phyloP scores from a whole-genome alignment of 2,888 invertebrate species.

The Agonopterix heracliana region DNA sequence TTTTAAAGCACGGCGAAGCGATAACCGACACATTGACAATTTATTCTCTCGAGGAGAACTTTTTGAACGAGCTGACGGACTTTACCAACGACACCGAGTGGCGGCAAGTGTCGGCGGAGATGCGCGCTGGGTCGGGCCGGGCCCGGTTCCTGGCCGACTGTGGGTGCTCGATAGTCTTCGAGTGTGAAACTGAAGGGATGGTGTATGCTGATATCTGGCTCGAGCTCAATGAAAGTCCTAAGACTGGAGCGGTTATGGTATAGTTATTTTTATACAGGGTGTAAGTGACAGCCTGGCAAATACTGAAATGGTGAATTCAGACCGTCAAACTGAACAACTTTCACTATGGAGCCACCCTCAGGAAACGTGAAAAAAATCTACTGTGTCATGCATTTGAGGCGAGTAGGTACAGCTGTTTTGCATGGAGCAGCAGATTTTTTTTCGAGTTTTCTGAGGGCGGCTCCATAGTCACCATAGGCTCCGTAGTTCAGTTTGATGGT shows the following conservation, averaged over 20 bases:
- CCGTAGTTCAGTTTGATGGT: too few species aligned
- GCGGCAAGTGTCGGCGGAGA: constrained; percentile 27
- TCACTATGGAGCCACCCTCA: too few species aligned
- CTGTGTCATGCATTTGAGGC: too few species aligned
- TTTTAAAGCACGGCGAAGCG: constrained; percentile 34
- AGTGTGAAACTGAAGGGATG: constrained; percentile 30
- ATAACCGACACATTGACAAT: constrained; percentile 37
- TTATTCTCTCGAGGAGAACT: constrained; percentile 48
- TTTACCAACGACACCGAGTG: constrained; percentile 45
- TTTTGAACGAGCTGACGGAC: constrained; percentile 45
- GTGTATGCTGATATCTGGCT: constrained; percentile 40
- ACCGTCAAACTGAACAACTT: too few species aligned
- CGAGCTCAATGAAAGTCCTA: constrained; percentile 32
- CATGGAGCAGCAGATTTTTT: too few species aligned
- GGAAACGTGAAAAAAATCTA: too few species aligned
- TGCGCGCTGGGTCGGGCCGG: constrained; percentile 32
- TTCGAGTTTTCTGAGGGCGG: too few species aligned
- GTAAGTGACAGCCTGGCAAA: too few species aligned
- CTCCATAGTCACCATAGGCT: too few species aligned
- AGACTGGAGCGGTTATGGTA: constrained; percentile 26
- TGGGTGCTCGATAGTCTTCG: constrained; percentile 33
- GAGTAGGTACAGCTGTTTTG: too few species aligned
- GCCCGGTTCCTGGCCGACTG: constrained; percentile 41
- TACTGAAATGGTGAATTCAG: too few species aligned
- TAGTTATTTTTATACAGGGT: too few species aligned